Evolutionary conservation across 1,140 invertebrate species (phyloP), one percentile per base, ranked within the genome.

Genomic region (Ceratitis capitata): DNA sequence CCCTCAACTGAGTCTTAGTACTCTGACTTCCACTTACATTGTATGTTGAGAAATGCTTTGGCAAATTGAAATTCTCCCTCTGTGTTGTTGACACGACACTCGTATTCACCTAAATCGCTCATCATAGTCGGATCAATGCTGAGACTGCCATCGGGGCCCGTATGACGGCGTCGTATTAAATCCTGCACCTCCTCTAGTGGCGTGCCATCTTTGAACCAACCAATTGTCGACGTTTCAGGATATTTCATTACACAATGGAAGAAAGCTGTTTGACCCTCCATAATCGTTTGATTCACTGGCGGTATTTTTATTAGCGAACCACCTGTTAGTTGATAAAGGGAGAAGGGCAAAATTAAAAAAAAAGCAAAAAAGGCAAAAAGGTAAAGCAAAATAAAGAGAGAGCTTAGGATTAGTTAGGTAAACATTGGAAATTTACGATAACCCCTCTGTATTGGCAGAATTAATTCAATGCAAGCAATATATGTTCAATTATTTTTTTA

Each of bases 31-130:
- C 10, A 94, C 95, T 95, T 92, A 99, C 98, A 99, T 93, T 98
- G 97, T 87, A 99, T 97, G 92, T 98, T 97, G 78, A 99, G 94
- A 92, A 95, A 98, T 74, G 98, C 98, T 84, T 94, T 95, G 45
- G 97, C 97, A 87, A 94, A 95, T 92, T 98, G 97, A 85, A 95
- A 94, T 87, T 96, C 95, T 14, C 96, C 97, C 58, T 96, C 95
- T 12, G 94, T 94, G 88, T 96, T 97, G 64, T 94, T 95, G 84
- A 98, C 97, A 88, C 96, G 94, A 91, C 98, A 99, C 84, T 95
- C 95, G 92, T 98, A 99, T 92, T 96, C 95, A 42, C 98, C 98
- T 86, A 95, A 94, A 91, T 99, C 98, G 45, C 95, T 94, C 93
- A 97, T 96, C 84, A 94, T 92, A 3, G 96, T 95, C 69, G 94